Conservation (phyloP, 2,888 invertebrate genomes). For the Meganola albula region DNA sequence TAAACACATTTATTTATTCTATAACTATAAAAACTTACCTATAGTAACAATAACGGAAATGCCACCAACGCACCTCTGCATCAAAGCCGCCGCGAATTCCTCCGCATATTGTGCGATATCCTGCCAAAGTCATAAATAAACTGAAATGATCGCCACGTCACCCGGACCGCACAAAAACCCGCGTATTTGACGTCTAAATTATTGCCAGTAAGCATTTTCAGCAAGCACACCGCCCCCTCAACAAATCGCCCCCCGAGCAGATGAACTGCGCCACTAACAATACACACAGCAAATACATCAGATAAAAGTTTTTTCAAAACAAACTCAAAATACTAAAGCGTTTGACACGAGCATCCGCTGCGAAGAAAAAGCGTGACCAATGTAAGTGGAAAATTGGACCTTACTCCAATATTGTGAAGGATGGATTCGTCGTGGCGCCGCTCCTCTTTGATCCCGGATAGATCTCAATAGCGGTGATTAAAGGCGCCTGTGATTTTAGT, state of each 20-base stretch:
- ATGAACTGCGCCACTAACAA: slow-evolving; percentile 65
- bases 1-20: not conserved
- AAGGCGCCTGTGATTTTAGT: slow-evolving; percentile 77
- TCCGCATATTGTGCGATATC: slow-evolving; percentile 59
- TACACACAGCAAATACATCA: slow-evolving; percentile 72
- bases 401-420: slow-evolving; percentile 63
- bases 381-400: slow-evolving; percentile 52
- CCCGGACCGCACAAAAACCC: slow-evolving; percentile 55
- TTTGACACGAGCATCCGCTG: slow-evolving; percentile 78
- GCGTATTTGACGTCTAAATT: slow-evolving; percentile 78
- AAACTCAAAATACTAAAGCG: slow-evolving; percentile 78
- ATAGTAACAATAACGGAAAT: slow-evolving; percentile 61
- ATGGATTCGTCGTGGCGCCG: slow-evolving; percentile 56
- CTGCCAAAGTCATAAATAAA: slow-evolving; percentile 72
- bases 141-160: slow-evolving; percentile 67
- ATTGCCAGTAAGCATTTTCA: slow-evolving; percentile 66
- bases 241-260: slow-evolving; percentile 66
- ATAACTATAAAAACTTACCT: slow-evolving; percentile 30
- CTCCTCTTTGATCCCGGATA: slow-evolving; percentile 72
- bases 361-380: slow-evolving; percentile 63
- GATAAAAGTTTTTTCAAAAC: slow-evolving; percentile 79
- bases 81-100: slow-evolving; percentile 68
- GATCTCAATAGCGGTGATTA: slow-evolving; percentile 78
- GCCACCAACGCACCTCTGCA: slow-evolving; percentile 59
- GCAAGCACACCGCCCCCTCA: slow-evolving; percentile 62